Conservation (phyloP, 1,140 invertebrate species). For the Brachionus rotundiformis region DNA sequence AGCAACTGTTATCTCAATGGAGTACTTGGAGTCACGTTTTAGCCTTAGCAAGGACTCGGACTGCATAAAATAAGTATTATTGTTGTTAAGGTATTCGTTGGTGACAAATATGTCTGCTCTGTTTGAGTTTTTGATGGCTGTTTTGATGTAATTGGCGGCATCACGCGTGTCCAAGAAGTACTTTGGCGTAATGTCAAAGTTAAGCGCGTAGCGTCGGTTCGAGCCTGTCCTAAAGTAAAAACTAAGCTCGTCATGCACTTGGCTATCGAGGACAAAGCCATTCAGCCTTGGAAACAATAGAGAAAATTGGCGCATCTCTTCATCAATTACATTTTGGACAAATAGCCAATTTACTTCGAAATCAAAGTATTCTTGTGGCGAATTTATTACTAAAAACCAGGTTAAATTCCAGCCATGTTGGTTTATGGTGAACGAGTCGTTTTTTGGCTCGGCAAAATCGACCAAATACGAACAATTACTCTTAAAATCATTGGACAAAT, state of each 20-base stretch:
- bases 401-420: background rate
- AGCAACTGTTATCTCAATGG: background rate
- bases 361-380: background rate
- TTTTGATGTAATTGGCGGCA: conserved; percentile 6
- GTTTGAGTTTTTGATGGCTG: background rate
- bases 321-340: background rate
- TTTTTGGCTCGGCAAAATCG: conserved; percentile 28
- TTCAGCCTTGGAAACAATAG: background rate
- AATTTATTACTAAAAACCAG: conserved; percentile 22
- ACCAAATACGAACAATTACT: conserved; percentile 26
- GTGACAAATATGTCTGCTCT: background rate
- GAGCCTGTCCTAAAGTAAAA: conserved; percentile 7
- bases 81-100: background rate
- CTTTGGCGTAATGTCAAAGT: background rate
- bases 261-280: background rate
- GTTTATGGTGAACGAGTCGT: background rate
- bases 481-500: conserved; percentile 1
- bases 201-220: background rate
- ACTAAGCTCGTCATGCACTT: background rate
- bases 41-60: background rate
- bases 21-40: background rate
- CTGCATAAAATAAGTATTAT: background rate
- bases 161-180: background rate
- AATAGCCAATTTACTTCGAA: conserved; percentile 45
- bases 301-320: background rate